Conservation (phyloP, 2,888 invertebrate genomes). For the Antheraea assamensis region DNA sequence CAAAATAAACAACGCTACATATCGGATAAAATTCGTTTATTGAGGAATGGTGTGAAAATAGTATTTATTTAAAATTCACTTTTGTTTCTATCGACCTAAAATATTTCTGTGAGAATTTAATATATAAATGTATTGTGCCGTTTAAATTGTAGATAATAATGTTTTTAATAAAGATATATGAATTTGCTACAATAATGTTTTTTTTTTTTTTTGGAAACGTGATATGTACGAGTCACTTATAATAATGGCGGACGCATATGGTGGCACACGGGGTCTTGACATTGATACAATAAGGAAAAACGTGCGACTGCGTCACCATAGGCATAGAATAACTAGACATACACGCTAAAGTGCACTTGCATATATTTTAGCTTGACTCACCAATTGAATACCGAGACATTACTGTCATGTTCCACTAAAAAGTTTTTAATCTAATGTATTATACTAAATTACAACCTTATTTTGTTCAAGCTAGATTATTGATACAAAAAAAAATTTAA, state of each 20-base stretch:
- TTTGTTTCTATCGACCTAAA: conserved; percentile 22
- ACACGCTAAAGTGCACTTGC: too few relatives aligned
- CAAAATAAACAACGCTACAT: conserved; percentile 28
- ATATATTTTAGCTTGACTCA: too few relatives aligned
- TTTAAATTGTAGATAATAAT: conserved; percentile 47
- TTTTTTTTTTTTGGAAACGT: conserved; percentile 35
- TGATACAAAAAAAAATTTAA: too few relatives aligned
- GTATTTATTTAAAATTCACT: conserved; percentile 20
- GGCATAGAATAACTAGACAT: too few relatives aligned
- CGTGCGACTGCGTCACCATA: too few relatives aligned
- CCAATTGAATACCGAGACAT: too few relatives aligned
- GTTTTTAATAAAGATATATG: conserved; percentile 54
- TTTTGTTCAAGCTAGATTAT: too few relatives aligned
- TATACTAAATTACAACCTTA: too few relatives aligned
- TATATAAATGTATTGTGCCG: conserved; percentile 40
- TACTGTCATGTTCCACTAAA: too few relatives aligned
- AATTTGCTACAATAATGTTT: conserved; percentile 43
- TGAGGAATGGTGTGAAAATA: conserved; percentile 56
- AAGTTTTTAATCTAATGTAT: too few relatives aligned
- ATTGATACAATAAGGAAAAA: too few relatives aligned
- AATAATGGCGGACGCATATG: conserved; percentile 22
- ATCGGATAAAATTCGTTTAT: conserved; percentile 59
- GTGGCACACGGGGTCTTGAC: background rate
- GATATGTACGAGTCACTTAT: conserved; percentile 20
- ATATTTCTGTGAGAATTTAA: conserved; percentile 34